phyloP scores from a whole-genome alignment of 1,140 invertebrate species.

The Aporrectodea caliginosa region DNA sequence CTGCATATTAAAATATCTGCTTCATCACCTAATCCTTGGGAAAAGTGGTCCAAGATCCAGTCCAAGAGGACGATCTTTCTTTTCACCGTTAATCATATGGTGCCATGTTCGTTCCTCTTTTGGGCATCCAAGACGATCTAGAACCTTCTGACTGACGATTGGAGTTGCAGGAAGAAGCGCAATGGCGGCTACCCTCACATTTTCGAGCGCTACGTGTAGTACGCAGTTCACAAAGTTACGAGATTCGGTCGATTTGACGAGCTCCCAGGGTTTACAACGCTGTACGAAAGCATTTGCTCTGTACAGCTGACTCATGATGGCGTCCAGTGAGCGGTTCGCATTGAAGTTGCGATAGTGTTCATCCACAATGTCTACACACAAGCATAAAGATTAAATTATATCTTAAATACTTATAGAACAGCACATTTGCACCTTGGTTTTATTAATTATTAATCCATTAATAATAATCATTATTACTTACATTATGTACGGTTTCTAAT shows the following conservation, averaged over 20 bases:
- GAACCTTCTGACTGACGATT: slow-evolving; percentile 60
- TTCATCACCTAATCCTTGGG: neutral
- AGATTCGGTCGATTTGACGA: slow-evolving; percentile 60
- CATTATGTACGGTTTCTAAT: no score
- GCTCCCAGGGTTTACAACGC: slow-evolving; percentile 77
- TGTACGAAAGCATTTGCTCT: slow-evolving; percentile 82
- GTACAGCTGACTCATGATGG: slow-evolving; percentile 69
- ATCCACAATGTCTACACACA: slow-evolving; percentile 28
- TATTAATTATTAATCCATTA: no score
- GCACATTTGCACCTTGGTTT: no score
- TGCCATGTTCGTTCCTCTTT: slow-evolving; percentile 33
- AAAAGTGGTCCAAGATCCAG: neutral
- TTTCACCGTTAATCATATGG: neutral
- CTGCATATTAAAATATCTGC: no score
- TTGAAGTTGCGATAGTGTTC: slow-evolving; percentile 60
- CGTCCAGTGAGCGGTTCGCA: slow-evolving; percentile 79
- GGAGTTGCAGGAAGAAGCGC: slow-evolving; percentile 82
- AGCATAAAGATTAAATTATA: no score
- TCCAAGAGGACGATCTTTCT: neutral
- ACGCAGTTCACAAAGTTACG: slow-evolving; percentile 64
- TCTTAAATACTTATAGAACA: no score
- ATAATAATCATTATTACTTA: no score
- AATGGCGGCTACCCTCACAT: slow-evolving; percentile 66
- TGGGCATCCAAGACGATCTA: slow-evolving; percentile 58
- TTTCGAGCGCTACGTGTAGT: slow-evolving; percentile 78